Evolutionary conservation across 2,888 invertebrate species (phyloP).

Genomic region (Drosophila infuscata): DNA sequence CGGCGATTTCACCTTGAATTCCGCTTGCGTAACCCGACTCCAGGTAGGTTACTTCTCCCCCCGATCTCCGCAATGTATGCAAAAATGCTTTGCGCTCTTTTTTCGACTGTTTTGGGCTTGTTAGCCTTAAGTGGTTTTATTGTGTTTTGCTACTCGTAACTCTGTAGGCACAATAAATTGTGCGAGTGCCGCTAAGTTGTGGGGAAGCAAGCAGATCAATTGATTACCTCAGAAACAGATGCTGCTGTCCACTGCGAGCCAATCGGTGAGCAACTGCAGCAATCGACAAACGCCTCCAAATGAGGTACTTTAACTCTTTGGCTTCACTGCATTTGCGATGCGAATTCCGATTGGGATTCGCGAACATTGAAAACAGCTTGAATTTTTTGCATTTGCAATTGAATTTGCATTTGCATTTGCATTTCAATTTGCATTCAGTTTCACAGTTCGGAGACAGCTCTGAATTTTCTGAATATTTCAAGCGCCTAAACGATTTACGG

Average conservation of each 20-base stretch:
- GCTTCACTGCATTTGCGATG: conserved; percentile 18
- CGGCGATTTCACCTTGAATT: conserved; percentile 75
- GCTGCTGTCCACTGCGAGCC: conserved; percentile 16
- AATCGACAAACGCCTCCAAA: conserved; percentile 39
- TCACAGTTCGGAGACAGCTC: conserved; percentile 41
- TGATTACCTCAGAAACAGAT: conserved; percentile 13
- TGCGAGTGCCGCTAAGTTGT: conserved; percentile 32
- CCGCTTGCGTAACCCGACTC: conserved; percentile 57
- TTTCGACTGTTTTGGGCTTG: conserved; percentile 54
- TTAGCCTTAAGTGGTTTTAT: conserved; percentile 41
- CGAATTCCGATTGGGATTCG: conserved; percentile 6
- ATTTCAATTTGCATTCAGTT: conserved; percentile 37
- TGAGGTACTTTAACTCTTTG: conserved; percentile 24
- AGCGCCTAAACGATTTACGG: conserved; percentile 36
- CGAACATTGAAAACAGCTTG: conserved; percentile 29
- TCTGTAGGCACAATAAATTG: conserved; percentile 39
- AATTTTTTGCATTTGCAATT: conserved; percentile 45
- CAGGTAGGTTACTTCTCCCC: conserved; percentile 7
- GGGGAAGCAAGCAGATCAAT: conserved; percentile 36
- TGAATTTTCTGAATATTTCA: conserved; percentile 26
- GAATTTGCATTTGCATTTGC: not conserved
- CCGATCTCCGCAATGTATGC: conserved; percentile 47
- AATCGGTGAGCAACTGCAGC: conserved; percentile 21
- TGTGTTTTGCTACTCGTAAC: conserved; percentile 32
- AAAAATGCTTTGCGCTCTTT: conserved; percentile 40